Base-by-base conservation (phyloP, 1,140 invertebrate species). In the Dreissena rostriformis region DNA sequence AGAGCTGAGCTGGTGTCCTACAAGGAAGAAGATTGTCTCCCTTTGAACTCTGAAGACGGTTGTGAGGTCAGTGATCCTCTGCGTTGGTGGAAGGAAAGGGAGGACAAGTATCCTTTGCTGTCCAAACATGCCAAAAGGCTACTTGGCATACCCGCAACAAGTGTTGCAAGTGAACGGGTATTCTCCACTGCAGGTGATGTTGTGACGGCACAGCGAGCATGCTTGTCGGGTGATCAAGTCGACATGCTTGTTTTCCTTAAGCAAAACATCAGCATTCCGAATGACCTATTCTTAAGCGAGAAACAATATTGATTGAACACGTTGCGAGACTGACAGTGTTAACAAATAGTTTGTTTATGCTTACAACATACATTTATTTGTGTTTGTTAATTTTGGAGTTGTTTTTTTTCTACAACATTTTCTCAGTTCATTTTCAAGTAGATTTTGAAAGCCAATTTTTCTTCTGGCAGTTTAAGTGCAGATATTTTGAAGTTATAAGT, bases 191-290 rank as follows among this genome's bases (percentile, higher is more conserved):
- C 73, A 22, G 73, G 51, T 75, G 73, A 75, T 29, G 55, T 75
- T 2, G 53, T 75, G 22, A 75, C 73, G 29, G 73, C 73, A 11
- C 73, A 75, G 73, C 5, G 73, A 22, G 73, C 53, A 57, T 57
- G n/a, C 26, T 55, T 75, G 8, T 61, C 73, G 17, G 11, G n/a
- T 26, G 73, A 75, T 17, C 52, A 75, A 12, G 24, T 75, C 14
- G 29, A 75, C 12, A 75, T 61, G 53, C 73, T 75, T 75, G 73
- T 75, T 29, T 75, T 75, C 53, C 73, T 75, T 24, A 75, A 75
- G 24, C 15, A 75, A 12, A 75, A 75, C 53, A 75, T 75, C 29
- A n/a, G 19, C 5, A 73, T 73, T 24, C 29, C 71, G 12, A 52
- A 73, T 73, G 71, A 73, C 52, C 51, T 73, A 11, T 55, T 73